phyloP scores from a whole-genome alignment of 2,113 vertebrate species.

The Pipa parva region DNA sequence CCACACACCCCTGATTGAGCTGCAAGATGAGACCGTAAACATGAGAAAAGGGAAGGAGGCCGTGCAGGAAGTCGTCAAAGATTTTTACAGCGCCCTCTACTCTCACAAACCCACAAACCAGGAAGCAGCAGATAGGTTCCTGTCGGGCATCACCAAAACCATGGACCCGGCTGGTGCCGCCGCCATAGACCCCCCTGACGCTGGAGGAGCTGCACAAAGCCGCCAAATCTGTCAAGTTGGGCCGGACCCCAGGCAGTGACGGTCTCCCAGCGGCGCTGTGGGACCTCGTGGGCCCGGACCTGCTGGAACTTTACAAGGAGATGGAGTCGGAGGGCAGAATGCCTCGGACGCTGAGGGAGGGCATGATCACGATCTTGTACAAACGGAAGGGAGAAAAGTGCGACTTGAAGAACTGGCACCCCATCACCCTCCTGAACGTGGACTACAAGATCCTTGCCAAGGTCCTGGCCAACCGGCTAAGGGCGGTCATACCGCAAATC shows the following conservation, averaged over 20 bases:
- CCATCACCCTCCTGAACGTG: background rate
- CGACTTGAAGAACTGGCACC: background rate
- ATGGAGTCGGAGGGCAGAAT: too few species aligned
- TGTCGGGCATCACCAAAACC: conserved; percentile 7
- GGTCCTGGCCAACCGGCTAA: background rate
- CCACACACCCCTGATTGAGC: background rate
- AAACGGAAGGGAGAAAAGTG: background rate
- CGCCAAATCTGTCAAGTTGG: background rate
- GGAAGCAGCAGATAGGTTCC: background rate
- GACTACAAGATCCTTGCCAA: background rate
- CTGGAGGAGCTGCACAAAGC: background rate
- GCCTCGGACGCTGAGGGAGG: background rate
- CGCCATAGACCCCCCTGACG: background rate
- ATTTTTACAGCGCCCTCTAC: background rate
- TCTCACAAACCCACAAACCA: background rate
- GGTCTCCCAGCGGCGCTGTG: conserved; percentile 3
- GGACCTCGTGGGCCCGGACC: background rate
- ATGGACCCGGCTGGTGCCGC: background rate
- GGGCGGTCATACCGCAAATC: background rate
- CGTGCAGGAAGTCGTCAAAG: background rate
- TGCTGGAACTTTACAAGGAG: background rate
- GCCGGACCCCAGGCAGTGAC: conserved; percentile 8
- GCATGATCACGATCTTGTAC: background rate
- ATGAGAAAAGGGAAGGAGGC: background rate
- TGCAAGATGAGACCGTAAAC: background rate